A percentile compares a stretch with the other conserved stretches of the same genome.
These are phyloP conservation scores for Champsocephalus esox DNA, from an alignment of 2,797 vertebrate genomes.

Conservation along the genomic window DNA sequence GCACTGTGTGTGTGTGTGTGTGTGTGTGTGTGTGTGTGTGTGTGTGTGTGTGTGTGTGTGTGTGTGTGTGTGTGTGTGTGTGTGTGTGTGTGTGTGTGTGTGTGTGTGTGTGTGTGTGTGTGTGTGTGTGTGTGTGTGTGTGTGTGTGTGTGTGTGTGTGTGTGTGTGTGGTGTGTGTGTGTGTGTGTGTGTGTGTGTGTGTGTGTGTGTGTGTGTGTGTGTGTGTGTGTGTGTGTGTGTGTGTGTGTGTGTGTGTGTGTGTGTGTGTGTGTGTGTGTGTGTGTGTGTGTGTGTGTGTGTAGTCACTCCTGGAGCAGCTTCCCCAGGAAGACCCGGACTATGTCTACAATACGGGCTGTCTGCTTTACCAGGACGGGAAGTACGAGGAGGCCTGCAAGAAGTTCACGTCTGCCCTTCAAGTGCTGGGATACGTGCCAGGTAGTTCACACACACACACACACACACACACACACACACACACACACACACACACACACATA, in stretches of 20 bases:
- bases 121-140: no score
- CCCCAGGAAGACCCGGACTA: slow-evolving; percentile 89
- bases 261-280: slow-evolving; percentile 15
- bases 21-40: slow-evolving; percentile 15
- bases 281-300: slow-evolving; percentile 19
- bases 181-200: no score
- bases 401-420: slow-evolving; percentile 90
- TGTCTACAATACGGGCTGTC: slow-evolving; percentile 91
- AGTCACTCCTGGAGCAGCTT: slow-evolving; percentile 92
- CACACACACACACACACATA: background rate
- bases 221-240: no score
- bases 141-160: no score
- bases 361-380: slow-evolving; percentile 92
- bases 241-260: background rate
- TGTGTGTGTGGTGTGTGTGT: no score
- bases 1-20: background rate
- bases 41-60: slow-evolving; percentile 18
- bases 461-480: background rate
- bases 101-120: no score
- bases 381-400: slow-evolving; percentile 92
- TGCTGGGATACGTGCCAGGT: slow-evolving; percentile 91
- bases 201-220: no score
- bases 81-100: no score
- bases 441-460: slow-evolving; percentile 8
- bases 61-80: no score